These are phyloP conservation scores for Tribolium castaneum DNA, from an alignment of 1,140 invertebrate species.

Conservation along the genomic window DNA sequence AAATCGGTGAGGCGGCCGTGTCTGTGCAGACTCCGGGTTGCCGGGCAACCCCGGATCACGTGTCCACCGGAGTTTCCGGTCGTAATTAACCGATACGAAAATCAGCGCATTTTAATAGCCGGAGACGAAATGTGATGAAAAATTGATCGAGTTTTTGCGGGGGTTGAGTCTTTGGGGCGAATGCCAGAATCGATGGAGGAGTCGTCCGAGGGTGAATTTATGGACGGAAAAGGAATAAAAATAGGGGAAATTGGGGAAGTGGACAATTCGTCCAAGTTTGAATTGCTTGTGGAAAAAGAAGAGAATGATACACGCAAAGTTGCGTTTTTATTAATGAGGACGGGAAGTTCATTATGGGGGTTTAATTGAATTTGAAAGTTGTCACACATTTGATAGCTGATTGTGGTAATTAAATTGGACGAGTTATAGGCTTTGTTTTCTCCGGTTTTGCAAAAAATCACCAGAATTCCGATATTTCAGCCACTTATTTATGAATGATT, in stretches of 20 bases:
- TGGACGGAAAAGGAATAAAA: not conserved
- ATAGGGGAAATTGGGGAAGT: not conserved
- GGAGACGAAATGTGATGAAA: constrained; percentile 3
- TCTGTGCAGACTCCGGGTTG: constrained; percentile 32
- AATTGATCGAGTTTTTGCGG: not conserved
- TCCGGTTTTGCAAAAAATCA: no score
- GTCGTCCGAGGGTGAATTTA: not conserved
- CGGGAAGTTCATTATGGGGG: no score
- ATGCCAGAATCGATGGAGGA: constrained; percentile 5
- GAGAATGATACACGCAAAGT: no score
- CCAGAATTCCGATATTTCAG: no score
- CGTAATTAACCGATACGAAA: not conserved
- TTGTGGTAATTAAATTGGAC: no score
- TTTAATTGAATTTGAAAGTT: no score
- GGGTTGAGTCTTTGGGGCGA: not conserved
- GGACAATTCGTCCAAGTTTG: not conserved
- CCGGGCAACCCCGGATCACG: constrained; percentile 28
- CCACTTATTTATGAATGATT: no score
- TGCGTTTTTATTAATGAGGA: no score
- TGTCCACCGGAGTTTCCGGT: constrained; percentile 25
- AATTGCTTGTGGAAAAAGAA: no score
- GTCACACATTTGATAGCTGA: no score
- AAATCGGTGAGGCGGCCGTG: constrained; percentile 15
- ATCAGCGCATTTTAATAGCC: not conserved
- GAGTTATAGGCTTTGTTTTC: no score